Evolutionary conservation across 2,113 vertebrate genomes (phyloP), one percentile per base, ranked within the genome.

Genomic region (Datnioides undecimradiatus): DNA sequence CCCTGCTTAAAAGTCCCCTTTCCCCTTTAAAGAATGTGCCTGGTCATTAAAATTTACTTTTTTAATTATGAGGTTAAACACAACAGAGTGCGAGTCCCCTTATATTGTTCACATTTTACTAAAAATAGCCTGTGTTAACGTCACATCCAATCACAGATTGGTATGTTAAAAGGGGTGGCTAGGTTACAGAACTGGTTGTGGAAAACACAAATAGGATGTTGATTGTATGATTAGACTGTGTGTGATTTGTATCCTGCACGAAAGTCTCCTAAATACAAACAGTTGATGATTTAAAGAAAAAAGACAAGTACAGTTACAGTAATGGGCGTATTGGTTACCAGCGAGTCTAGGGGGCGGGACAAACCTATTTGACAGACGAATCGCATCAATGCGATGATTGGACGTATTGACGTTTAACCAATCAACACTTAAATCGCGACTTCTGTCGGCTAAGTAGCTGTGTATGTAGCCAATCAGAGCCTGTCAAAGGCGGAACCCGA

Each of bases 111-210:
- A 85, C 87, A 91, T 90, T 86, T 87, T 81, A 90, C 94, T 94
- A 95, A 93, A 95, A 94, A 95, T 95, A 95, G 92, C 86, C 40
- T 38, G 36, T 65, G 67, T 75, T 87, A 88, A 80, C 90, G 86
- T 92, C 88, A 93, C 88, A 86, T 79, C 95, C 94, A 93, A 94
- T 96, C 89, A 87, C 79, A 84, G 88, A 90, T 84, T 49, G 63
- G 79, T 76, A 23, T 57, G 60, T 67, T 25, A 71, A 76, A 83
- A 71, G 71, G 89, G 76, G 80, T 73, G 73, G 84, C 67, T 82
- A 80, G 63, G 76, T 80, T 63, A 34, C 55, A 65, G 14, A 38
- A 48, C 33, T 54, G 14, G 14, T 34, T 70, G 27, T 72, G 14
- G 16, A 40, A 80, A 83, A 54, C 40, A 43, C 3, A 62, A 62